Evolutionary conservation across 1,140 invertebrate genomes (phyloP).

Genomic region (Physella acuta): DNA sequence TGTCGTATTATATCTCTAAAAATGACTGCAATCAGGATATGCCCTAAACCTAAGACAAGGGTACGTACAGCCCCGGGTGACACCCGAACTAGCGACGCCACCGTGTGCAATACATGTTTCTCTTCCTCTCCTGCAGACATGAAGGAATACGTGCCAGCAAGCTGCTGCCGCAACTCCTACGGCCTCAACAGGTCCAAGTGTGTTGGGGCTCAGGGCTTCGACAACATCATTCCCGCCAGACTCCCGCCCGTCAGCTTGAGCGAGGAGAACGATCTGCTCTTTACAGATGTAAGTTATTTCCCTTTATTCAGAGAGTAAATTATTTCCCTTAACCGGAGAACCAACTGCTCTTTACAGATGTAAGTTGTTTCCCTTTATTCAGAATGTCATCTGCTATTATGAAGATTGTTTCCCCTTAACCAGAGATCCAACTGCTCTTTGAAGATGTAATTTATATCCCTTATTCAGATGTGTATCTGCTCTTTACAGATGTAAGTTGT

Average conservation of each 20-base stretch:
- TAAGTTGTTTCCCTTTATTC: conserved; percentile 16
- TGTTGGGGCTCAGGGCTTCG: conserved; percentile 23
- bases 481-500: conserved; percentile 33
- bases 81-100: too few species aligned
- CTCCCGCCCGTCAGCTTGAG: conserved; percentile 30
- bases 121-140: conserved; percentile 7
- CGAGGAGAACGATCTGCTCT: conserved; percentile 34
- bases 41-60: too few species aligned
- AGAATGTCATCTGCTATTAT: too few species aligned
- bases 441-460: conserved; percentile 32
- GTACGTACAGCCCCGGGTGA: too few species aligned
- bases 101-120: neutral
- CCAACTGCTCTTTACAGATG: conserved; percentile 34
- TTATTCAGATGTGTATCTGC: conserved; percentile 29
- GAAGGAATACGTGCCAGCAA: conserved; percentile 36
- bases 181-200: conserved; percentile 34
- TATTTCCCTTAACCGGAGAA: conserved; percentile 27
- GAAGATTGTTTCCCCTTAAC: too few species aligned
- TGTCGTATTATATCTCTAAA: too few species aligned
- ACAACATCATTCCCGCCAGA: conserved; percentile 25
- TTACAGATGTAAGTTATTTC: conserved; percentile 30
- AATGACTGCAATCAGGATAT: too few species aligned
- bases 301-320: too few species aligned
- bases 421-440: conserved; percentile 34
- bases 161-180: conserved; percentile 34